phyloP scores from a whole-genome alignment of 1,140 invertebrate species.

The Catajapyx aquilonaris region DNA sequence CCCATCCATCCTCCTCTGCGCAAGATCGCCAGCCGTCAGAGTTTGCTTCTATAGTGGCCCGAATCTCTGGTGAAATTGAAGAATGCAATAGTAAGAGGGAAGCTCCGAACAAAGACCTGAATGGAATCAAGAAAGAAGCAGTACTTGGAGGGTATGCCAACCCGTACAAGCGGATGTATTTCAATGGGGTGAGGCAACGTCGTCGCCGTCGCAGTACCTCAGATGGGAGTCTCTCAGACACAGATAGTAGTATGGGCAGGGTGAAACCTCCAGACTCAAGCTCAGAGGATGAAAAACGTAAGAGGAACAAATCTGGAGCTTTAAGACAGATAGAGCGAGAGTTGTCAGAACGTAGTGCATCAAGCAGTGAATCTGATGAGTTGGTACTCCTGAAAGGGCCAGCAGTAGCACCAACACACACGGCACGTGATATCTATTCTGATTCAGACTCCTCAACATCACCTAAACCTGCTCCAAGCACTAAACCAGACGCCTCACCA shows the following conservation, averaged over 20 bases:
- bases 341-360: constrained; percentile 20
- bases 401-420: neutral
- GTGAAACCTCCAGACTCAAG: constrained; percentile 5
- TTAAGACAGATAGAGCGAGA: constrained; percentile 48
- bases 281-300: constrained; percentile 16
- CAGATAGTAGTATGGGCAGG: constrained; percentile 2
- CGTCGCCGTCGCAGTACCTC: constrained; percentile 39
- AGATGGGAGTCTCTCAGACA: constrained; percentile 26
- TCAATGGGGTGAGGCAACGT: constrained; percentile 41
- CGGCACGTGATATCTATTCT: neutral
- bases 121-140: constrained; percentile 34
- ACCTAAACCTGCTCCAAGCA: constrained; percentile 5
- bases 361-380: constrained; percentile 47
- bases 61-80: constrained; percentile 54
- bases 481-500: constrained; percentile 4
- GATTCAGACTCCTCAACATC: neutral
- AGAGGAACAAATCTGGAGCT: constrained; percentile 17
- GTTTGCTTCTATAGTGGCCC: constrained; percentile 43
- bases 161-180: constrained; percentile 48
- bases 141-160: constrained; percentile 30
- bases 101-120: constrained; percentile 20
- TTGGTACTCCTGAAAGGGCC: constrained; percentile 33
- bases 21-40: constrained; percentile 36
- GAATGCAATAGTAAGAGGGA: too few relatives aligned
- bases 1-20: constrained; percentile 40